phyloP scores from a whole-genome alignment of 2,888 invertebrate species.

The Epinotia nisella region DNA sequence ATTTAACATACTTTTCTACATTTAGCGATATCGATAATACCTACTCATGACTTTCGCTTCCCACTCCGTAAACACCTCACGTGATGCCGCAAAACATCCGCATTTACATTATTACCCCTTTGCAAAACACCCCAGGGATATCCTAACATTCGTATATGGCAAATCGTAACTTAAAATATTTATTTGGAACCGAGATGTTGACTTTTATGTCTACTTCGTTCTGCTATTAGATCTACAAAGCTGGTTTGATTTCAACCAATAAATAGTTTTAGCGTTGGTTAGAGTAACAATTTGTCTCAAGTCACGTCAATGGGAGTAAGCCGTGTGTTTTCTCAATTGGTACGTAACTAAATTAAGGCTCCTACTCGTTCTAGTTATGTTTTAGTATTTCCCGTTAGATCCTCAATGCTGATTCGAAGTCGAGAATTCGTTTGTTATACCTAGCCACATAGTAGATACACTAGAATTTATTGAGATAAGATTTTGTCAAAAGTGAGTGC shows the following conservation, averaged over 20 bases:
- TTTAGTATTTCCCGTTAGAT: too few relatives aligned
- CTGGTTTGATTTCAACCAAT: background rate
- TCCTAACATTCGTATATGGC: background rate
- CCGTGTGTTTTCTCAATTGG: background rate
- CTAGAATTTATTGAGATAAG: background rate
- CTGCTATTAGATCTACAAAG: background rate
- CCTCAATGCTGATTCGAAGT: too few relatives aligned
- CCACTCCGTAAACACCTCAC: slow-evolving; percentile 19
- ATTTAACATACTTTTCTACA: background rate
- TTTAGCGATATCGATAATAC: background rate
- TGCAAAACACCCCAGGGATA: slow-evolving; percentile 27
- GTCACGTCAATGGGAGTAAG: background rate
- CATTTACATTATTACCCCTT: slow-evolving; percentile 32
- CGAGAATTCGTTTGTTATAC: too few relatives aligned
- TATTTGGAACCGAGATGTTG: slow-evolving; percentile 9
- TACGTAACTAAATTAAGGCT: background rate
- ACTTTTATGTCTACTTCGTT: slow-evolving; percentile 7
- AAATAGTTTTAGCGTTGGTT: background rate
- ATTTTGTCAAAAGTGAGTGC: background rate
- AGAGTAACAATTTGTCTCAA: background rate
- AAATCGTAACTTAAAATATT: slow-evolving; percentile 22
- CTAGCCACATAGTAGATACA: too few relatives aligned
- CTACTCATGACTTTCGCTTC: background rate
- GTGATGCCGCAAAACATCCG: slow-evolving; percentile 23
- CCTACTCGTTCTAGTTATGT: too few relatives aligned